Conservation (phyloP, 2,113 vertebrate genomes). For the Aldabrachelys gigantea region DNA sequence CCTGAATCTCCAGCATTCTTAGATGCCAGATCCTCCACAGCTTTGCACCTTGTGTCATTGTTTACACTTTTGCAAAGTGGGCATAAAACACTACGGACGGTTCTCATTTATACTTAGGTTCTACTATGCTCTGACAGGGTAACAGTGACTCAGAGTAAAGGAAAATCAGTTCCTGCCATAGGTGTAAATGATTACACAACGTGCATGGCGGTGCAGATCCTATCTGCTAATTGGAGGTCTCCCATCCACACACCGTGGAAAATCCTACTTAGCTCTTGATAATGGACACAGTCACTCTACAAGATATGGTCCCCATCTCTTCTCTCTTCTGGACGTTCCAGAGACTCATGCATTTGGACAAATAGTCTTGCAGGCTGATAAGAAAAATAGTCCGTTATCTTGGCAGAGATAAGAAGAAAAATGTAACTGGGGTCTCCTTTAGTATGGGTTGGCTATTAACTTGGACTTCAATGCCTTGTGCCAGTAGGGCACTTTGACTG, state of each 20-base stretch:
- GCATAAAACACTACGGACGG: not conserved
- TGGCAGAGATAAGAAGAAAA: slow-evolving; percentile 50
- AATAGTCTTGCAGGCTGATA: slow-evolving; percentile 59
- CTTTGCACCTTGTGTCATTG: not conserved
- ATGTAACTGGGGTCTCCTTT: slow-evolving; percentile 53
- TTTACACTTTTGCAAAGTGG: not conserved
- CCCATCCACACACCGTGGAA: not conserved
- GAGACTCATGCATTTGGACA: slow-evolving; percentile 55
- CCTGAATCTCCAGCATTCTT: not conserved
- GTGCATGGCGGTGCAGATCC: not conserved
- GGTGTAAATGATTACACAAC: not conserved
- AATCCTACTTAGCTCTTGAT: not conserved
- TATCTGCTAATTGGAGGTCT: not conserved
- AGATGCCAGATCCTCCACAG: not conserved
- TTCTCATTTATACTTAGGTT: not conserved
- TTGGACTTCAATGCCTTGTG: slow-evolving; percentile 40
- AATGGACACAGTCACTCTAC: slow-evolving; percentile 1
- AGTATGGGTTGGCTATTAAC: not conserved
- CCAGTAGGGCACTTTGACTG: not conserved
- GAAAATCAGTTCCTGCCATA: not conserved
- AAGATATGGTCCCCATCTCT: not conserved
- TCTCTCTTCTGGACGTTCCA: slow-evolving; percentile 24
- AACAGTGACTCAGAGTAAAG: not conserved
- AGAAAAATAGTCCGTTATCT: slow-evolving; percentile 69
- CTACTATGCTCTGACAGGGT: not conserved